phyloP scores from a whole-genome alignment of 2,113 vertebrate species.

The Halichoerus grypus region DNA sequence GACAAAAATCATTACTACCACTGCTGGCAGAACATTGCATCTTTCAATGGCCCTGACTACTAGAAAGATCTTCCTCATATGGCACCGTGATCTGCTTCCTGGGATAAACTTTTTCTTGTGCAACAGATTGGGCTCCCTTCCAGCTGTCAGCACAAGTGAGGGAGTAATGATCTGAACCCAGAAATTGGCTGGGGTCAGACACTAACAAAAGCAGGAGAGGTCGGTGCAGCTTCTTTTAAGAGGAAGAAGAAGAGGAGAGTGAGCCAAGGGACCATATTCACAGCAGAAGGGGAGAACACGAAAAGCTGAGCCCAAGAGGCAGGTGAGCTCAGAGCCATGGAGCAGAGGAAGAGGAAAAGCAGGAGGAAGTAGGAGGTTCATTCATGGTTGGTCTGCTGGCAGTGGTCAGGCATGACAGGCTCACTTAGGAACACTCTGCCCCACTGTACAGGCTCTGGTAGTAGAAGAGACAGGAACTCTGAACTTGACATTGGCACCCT shows the following conservation, averaged over 20 bases:
- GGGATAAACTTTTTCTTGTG: background rate
- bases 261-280: background rate
- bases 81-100: background rate
- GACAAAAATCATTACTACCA: slow-evolving; percentile 1
- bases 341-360: background rate
- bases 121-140: background rate
- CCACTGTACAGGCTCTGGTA: background rate
- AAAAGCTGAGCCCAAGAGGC: background rate
- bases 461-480: background rate
- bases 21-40: background rate
- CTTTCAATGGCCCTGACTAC: background rate
- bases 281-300: background rate
- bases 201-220: background rate
- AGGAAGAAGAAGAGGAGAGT: background rate
- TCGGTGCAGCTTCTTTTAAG: background rate
- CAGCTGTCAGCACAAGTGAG: background rate
- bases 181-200: background rate
- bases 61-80: background rate
- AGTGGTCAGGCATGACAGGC: background rate
- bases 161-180: background rate
- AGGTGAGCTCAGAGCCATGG: background rate
- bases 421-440: no score
- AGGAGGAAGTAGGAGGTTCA: no score
- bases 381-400: background rate
- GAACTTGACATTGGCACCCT: background rate